A percentile compares a stretch with the other conserved stretches of the same genome.
These are phyloP conservation scores for Phoxinus dragarum DNA, from an alignment of 2,797 vertebrate genomes.

Conservation along the genomic window DNA sequence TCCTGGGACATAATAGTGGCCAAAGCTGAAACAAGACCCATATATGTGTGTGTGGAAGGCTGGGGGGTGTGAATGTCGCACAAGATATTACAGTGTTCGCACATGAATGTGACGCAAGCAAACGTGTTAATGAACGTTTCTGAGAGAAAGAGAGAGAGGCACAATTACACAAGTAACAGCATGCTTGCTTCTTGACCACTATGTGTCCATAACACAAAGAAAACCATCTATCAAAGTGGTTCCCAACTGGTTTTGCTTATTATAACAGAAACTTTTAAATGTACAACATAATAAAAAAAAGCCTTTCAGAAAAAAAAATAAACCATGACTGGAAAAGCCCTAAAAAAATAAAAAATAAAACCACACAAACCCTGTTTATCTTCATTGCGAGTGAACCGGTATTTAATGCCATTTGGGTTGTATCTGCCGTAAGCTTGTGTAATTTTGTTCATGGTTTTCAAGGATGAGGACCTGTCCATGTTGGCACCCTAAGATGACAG, in stretches of 20 bases:
- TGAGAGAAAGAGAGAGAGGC: neutral
- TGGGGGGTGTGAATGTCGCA: constrained; percentile 17
- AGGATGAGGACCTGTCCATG: neutral
- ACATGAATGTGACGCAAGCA: constrained; percentile 30
- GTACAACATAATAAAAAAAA: neutral
- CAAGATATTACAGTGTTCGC: constrained; percentile 35
- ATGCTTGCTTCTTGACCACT: constrained; percentile 5
- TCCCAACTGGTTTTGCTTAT: neutral
- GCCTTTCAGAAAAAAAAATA: neutral
- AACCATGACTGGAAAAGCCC: neutral
- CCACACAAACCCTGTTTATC: neutral
- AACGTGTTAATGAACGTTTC: constrained; percentile 30
- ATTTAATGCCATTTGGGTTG: neutral
- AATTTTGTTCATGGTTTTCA: neutral
- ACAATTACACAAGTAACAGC: constrained; percentile 37
- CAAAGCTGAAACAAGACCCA: neutral
- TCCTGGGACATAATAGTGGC: neutral
- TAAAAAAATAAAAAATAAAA: too few relatives aligned
- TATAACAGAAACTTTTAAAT: neutral
- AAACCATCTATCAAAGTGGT: neutral
- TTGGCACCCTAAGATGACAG: neutral
- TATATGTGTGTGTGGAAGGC: neutral
- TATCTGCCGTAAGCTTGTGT: neutral
- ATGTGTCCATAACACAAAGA: neutral
- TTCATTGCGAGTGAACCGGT: neutral